phyloP scores from a whole-genome alignment of 2,888 invertebrate genomes.

The Eupithecia subumbrata region DNA sequence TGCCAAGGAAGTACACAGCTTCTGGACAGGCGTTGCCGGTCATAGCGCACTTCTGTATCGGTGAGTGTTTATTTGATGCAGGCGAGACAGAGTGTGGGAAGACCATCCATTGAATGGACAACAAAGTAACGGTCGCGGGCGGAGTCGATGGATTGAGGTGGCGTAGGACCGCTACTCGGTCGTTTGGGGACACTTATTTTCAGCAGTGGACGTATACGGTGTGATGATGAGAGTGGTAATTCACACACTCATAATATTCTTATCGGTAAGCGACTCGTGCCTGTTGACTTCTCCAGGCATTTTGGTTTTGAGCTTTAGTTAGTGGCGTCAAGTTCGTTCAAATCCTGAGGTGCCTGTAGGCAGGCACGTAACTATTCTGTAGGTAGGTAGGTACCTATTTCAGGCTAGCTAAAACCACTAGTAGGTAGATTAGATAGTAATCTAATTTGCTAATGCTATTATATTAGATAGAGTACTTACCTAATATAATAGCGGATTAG shows the following conservation, averaged over 20 bases:
- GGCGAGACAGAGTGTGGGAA: background rate
- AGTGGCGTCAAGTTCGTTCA: too few relatives aligned
- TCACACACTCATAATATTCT: too few relatives aligned
- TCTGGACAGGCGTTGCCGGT: conserved; percentile 91
- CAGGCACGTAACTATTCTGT: background rate
- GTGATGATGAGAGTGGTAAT: background rate
- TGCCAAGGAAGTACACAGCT: conserved; percentile 90
- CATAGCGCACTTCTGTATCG: conserved; percentile 89
- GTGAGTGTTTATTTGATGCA: conserved; percentile 50
- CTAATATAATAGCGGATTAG: too few relatives aligned
- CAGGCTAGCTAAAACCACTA: background rate
- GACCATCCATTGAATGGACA: background rate
- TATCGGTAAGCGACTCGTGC: too few relatives aligned
- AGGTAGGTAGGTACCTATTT: background rate
- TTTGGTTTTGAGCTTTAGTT: background rate
- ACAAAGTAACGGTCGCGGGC: background rate
- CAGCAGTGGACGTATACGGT: too few relatives aligned
- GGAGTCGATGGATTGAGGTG: background rate
- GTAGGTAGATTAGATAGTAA: too few relatives aligned
- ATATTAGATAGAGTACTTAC: background rate
- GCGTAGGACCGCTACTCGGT: background rate
- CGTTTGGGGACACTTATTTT: background rate
- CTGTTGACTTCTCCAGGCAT: background rate
- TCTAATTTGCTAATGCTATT: background rate
- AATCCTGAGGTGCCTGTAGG: too few relatives aligned